Evolutionary conservation across 2,113 vertebrate genomes (phyloP), one percentile per base, ranked within the genome.

Genomic region (Proteles cristata): DNA sequence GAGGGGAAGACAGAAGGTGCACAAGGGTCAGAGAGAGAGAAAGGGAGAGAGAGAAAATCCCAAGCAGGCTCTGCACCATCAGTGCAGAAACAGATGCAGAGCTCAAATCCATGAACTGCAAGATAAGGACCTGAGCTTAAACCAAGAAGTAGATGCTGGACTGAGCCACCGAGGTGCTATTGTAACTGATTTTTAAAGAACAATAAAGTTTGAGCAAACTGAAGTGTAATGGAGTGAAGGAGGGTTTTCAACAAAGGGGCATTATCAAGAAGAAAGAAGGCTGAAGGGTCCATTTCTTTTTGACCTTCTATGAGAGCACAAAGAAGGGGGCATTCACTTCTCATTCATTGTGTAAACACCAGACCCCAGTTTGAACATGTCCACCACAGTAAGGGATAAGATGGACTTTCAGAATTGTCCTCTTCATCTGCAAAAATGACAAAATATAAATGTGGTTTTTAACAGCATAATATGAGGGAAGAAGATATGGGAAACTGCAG

Each of bases 401-500:
- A 71, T 0, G 2, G 7, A 61, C 45, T 74, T 73, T 84, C 93
- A 85, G 50, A 96, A 95, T 7, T 86, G 43, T 87, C n/a, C 74
- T 35, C 86, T 71, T 90, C 61, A 50, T 71, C 61, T 88, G 33
- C 33, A 66, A 94, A 96, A 95, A 74, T 14, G 74, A 50, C 31
- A 79, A 96, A 43, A 80, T 91, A 39, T 87, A 90, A 93, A 55
- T 84, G 89, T 63, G 71, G 92, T 95, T 95, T 74, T 19, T 65
- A 92, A 65, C 16, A 71, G 28, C 85, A 91, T 85, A 83, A 93
- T 31, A 28, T 33, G 26, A 85, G 14, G 58, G 68, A 82, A 81
- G 43, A 71, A 90, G 55, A 95, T 95, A 92, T 68, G 81, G 35
- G 81, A 93, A 96, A 68, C 28, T 68, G 55, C 88, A 90, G 50